These are phyloP conservation scores for Hylaeus anthracinus DNA, from an alignment of 1,140 invertebrate species.

Conservation along the genomic window DNA sequence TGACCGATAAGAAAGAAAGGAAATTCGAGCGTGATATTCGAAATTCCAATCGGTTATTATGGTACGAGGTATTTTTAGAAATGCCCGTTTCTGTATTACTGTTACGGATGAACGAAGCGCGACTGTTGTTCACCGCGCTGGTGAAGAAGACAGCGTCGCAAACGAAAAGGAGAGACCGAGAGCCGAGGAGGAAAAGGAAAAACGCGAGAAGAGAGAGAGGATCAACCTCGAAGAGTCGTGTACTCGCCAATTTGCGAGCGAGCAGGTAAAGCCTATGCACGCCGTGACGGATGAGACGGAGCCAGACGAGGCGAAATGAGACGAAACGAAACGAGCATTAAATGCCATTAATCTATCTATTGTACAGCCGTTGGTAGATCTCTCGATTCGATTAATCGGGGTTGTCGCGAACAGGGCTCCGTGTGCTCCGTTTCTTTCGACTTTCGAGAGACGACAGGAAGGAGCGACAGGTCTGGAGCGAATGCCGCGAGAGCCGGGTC, in stretches of 20 bases:
- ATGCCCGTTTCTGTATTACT: not conserved
- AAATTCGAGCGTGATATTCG: not conserved
- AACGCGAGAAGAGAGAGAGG: slow-evolving; percentile 19
- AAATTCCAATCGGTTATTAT: not conserved
- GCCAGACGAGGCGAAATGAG: slow-evolving; percentile 7
- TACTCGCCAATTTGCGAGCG: not conserved
- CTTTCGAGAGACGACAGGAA: not conserved
- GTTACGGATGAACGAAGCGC: too few species aligned
- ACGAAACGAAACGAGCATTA: slow-evolving; percentile 15
- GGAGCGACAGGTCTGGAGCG: not conserved
- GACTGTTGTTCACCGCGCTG: not conserved
- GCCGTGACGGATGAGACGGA: not conserved
- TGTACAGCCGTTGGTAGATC: not conserved
- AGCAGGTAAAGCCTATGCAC: not conserved
- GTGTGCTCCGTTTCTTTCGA: not conserved
- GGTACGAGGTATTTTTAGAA: too few species aligned
- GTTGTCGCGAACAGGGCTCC: not conserved
- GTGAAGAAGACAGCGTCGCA: not conserved
- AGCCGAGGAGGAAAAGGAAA: slow-evolving; percentile 18
- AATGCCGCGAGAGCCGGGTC: not conserved
- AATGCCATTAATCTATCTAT: slow-evolving; percentile 36
- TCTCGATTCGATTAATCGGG: slow-evolving; percentile 27
- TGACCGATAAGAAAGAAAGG: slow-evolving; percentile 10
- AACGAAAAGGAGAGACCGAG: slow-evolving; percentile 15
- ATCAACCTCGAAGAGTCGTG: not conserved